Conservation (phyloP, 2,113 vertebrate species). For the Malurus alboscapulatus region DNA sequence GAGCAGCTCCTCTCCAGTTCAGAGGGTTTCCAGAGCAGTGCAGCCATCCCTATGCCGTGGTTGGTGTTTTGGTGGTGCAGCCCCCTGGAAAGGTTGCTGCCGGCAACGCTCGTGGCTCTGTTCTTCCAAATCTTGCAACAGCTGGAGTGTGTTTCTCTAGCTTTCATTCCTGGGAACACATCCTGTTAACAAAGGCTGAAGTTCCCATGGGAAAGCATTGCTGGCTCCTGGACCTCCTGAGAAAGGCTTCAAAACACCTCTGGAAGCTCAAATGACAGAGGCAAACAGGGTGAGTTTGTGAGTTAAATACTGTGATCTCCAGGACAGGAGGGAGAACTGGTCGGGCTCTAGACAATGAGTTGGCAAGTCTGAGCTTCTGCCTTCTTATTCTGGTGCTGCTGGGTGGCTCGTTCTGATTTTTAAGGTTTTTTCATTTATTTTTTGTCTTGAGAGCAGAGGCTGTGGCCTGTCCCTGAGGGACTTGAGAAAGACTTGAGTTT, state of each 20-base stretch:
- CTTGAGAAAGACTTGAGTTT: not conserved
- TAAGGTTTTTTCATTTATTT: too few relatives aligned
- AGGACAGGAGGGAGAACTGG: not conserved
- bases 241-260: not conserved
- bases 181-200: not conserved
- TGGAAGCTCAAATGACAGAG: not conserved
- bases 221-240: not conserved
- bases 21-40: not conserved
- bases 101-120: not conserved
- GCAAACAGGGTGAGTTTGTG: not conserved
- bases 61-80: not conserved
- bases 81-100: not conserved
- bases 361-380: not conserved
- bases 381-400: not conserved
- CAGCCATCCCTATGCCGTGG: accelerated
- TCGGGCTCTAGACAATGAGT: not conserved
- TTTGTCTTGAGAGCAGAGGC: not conserved
- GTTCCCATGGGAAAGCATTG: not conserved
- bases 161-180: not conserved
- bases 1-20: not conserved
- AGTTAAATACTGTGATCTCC: not conserved
- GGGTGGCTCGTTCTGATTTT: not conserved
- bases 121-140: not conserved
- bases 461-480: not conserved
- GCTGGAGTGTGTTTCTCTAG: not conserved